Conservation (phyloP, 2,113 vertebrate species). For the Rana temporaria region DNA sequence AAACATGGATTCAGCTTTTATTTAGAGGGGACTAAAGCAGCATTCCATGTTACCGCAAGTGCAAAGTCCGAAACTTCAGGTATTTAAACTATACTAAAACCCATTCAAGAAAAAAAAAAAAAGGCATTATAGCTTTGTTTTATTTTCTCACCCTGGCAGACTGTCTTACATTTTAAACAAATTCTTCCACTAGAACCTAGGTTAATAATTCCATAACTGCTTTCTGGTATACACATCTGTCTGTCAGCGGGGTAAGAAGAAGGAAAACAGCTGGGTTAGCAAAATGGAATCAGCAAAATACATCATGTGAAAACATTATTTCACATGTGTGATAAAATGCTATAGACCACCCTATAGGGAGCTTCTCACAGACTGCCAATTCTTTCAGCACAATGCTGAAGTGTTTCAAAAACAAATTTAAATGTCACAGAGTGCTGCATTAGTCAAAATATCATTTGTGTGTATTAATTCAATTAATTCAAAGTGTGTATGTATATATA, state of each 20-base stretch:
- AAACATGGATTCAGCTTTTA: no score
- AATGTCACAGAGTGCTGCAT: conserved; percentile 23
- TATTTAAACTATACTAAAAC: no score
- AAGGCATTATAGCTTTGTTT: not conserved
- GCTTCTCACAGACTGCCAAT: not conserved
- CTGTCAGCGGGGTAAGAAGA: conserved; percentile 27
- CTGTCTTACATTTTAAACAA: not conserved
- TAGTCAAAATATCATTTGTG: conserved; percentile 3
- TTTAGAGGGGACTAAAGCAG: no score
- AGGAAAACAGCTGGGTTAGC: conserved; percentile 26
- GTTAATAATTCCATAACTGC: conserved; percentile 26
- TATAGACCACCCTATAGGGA: conserved; percentile 29
- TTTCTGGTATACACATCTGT: conserved; percentile 31
- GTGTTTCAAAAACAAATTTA: conserved; percentile 22
- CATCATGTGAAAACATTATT: conserved; percentile 48
- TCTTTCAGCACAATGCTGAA: conserved; percentile 34
- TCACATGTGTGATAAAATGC: conserved; percentile 39
- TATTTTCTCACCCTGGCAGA: not conserved
- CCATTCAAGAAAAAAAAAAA: not conserved
- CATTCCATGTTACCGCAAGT: no score
- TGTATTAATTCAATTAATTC: no score
- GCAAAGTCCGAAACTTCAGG: no score
- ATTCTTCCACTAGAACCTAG: not conserved
- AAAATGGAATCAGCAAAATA: conserved; percentile 38
- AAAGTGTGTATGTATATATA: no score